These are phyloP conservation scores for Piaya cayana DNA, from an alignment of 2,113 vertebrate genomes.

Conservation along the genomic window DNA sequence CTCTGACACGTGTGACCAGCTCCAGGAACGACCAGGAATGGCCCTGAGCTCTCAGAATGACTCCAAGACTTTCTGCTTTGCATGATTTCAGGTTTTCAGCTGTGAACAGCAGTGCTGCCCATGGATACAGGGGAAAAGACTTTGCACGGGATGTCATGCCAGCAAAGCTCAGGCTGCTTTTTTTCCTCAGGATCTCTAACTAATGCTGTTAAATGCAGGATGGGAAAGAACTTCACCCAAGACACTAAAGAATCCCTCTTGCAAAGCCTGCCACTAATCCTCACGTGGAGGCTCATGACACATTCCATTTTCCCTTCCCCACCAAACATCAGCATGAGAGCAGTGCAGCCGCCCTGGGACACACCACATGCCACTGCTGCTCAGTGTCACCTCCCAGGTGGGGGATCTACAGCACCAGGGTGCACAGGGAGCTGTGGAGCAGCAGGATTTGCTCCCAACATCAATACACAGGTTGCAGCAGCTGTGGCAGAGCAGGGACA, in stretches of 20 bases:
- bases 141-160: background rate
- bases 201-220: background rate
- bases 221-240: background rate
- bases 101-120: background rate
- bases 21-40: background rate
- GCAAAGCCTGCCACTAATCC: background rate
- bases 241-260: background rate
- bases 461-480: background rate
- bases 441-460: background rate
- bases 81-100: background rate
- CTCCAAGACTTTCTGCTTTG: background rate
- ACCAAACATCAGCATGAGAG: background rate
- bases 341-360: rapidly evolving
- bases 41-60: background rate
- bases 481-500: background rate
- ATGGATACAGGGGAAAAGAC: background rate
- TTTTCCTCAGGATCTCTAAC: background rate
- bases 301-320: background rate
- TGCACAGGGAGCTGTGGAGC: background rate
- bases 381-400: rapidly evolving
- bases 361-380: background rate
- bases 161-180: background rate
- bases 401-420: rapidly evolving
- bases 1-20: rapidly evolving
- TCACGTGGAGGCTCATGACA: background rate